Conservation (phyloP, 2,113 vertebrate species). For the Cygnus atratus region DNA sequence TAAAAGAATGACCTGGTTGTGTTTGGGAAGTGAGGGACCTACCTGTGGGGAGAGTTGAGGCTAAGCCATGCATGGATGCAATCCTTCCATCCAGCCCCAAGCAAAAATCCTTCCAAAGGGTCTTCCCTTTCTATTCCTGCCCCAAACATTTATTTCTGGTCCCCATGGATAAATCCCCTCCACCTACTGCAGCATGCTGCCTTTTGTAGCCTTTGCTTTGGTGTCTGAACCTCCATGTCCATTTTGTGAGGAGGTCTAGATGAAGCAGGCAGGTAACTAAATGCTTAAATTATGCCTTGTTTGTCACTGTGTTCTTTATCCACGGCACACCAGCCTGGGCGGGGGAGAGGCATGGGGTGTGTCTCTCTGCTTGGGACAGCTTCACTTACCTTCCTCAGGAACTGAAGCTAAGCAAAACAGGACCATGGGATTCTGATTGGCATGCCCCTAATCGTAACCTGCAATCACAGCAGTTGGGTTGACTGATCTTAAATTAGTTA, state of each 20-base stretch:
- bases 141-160: not conserved
- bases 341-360: accelerated
- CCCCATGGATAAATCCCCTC: not conserved
- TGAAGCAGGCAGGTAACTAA: not conserved
- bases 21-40: not conserved
- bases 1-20: not conserved
- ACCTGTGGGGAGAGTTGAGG: not conserved
- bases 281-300: not conserved
- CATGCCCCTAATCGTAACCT: not conserved
- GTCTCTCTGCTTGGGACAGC: not conserved
- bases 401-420: not conserved
- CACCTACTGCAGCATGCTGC: accelerated
- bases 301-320: not conserved
- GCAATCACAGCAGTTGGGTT: not conserved
- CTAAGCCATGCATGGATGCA: not conserved
- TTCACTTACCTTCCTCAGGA: not conserved
- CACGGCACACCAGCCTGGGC: not conserved
- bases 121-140: not conserved
- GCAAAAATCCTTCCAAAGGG: not conserved
- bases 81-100: not conserved
- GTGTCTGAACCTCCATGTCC: not conserved
- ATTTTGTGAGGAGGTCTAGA: not conserved
- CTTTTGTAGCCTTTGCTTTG: not conserved
- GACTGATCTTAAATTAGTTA: not conserved
- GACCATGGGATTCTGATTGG: not conserved